Base-by-base conservation (phyloP, 2,113 vertebrate species). In the Peromyscus leucopus region DNA sequence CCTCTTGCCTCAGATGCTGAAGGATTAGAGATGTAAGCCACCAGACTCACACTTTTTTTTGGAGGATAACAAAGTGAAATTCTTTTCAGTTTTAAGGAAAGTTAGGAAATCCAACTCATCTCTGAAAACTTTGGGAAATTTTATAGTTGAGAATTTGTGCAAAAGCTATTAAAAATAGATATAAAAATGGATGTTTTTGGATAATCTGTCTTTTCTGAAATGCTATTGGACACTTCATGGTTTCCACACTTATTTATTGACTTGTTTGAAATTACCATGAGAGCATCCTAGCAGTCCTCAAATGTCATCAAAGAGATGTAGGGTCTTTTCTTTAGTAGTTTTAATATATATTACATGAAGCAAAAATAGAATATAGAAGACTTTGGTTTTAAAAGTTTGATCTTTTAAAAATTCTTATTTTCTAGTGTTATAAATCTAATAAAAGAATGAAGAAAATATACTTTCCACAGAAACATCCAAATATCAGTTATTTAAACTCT, bases 21-120 rank as follows among this genome's bases (percentile, higher is more conserved):
- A 57, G 69, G 51, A 57, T 42, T 59, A 42, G 22, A 72, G 24
- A 3, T 74, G 48, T 72, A 13, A 88, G 48, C 12, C 48, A 88
- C 67, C 2, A 55, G 22, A 59, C 13, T 19, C 24, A 42, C 26
- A 31, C 36, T 63, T 65, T 83, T 65, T 85, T 94, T 89, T 33
- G 21, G 71, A 39, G 63, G 63, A 8, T 57, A n/a, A 39, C 79
- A 96, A 79, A 82, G 55, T 63, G 93, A 84, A 85, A 82, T 67
- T 90, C 3, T 94, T 86, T 59, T 89, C 85, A 88, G 67, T 95
- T 87, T 89, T 92, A 93, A 89, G 36, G 83, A 71, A 87, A 96
- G 55, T 33, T 65, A 76, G 85, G 59, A 96, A 96, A 74, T 93
- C 31, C 42, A 94, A 75, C 33, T 79, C 84, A 39, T 91, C 33